Evolutionary conservation across 2,797 vertebrate species (phyloP).

Genomic region (Neoniphon sammara): DNA sequence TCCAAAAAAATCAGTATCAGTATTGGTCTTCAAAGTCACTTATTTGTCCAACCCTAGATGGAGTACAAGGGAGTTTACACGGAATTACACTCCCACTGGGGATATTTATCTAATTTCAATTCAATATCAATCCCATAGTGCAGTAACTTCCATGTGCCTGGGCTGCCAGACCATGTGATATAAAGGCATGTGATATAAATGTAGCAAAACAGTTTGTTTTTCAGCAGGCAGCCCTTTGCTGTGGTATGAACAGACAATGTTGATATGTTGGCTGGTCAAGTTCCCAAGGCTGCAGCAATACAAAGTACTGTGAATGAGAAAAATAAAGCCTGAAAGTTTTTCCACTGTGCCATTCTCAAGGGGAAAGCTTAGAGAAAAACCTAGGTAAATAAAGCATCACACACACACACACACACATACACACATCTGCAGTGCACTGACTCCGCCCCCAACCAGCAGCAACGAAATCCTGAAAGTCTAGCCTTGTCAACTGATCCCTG

Average conservation of each 20-base stretch:
- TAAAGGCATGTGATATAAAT: conserved; percentile 16
- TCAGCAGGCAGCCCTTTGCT: neutral
- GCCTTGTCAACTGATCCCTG: conserved; percentile 56
- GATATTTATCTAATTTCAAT: conserved; percentile 6
- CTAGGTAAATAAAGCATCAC: conserved; percentile 24
- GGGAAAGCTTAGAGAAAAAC: conserved; percentile 27
- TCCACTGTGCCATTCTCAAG: conserved; percentile 4
- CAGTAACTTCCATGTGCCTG: neutral
- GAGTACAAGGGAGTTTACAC: neutral
- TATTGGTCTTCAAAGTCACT: neutral
- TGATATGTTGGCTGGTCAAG: neutral
- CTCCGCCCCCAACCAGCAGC: conserved; percentile 26
- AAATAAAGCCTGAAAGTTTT: conserved; percentile 1
- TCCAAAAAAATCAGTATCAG: neutral
- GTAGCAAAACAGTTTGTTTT: conserved; percentile 24
- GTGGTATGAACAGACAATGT: conserved; percentile 1
- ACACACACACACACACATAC: conserved; percentile 20
- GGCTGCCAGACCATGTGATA: conserved; percentile 4
- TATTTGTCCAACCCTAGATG: neutral
- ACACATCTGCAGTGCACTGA: neutral
- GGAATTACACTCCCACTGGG: neutral
- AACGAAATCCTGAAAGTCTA: conserved; percentile 70
- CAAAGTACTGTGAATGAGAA: conserved; percentile 13
- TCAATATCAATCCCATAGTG: neutral
- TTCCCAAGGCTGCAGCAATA: neutral